A percentile compares a stretch with the other conserved stretches of the same genome.
Conservation (phyloP, 2,113 vertebrate genomes). For the Limanda limanda region DNA sequence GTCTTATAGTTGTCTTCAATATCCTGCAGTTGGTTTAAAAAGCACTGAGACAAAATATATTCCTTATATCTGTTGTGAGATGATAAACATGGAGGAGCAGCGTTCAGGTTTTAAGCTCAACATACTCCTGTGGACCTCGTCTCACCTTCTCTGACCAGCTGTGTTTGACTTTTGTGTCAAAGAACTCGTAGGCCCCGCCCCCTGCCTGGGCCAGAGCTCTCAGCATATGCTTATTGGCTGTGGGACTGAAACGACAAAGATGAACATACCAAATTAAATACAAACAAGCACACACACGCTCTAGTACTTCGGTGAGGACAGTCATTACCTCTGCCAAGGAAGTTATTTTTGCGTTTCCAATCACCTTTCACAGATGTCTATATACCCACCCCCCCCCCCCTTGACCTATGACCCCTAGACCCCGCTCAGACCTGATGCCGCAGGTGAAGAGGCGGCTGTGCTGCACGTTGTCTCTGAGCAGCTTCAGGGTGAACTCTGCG, state of each 20-base stretch:
- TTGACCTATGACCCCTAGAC: background rate
- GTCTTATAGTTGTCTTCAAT: too few species aligned
- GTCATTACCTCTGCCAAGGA: too few species aligned
- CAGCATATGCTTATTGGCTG: conserved; percentile 90
- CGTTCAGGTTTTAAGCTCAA: too few species aligned
- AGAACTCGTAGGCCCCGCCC: conserved; percentile 89
- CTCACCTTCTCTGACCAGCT: conserved; percentile 89
- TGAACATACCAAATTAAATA: background rate
- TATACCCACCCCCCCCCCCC: background rate
- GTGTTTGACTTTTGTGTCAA: conserved; percentile 87
- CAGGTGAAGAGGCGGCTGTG: conserved; percentile 90
- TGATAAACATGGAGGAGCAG: too few species aligned
- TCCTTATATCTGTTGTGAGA: too few species aligned
- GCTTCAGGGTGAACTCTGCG: conserved; percentile 79
- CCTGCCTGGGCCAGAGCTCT: conserved; percentile 86
- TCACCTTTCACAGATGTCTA: too few species aligned
- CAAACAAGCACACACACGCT: background rate
- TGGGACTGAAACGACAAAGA: conserved; percentile 75
- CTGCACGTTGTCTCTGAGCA: conserved; percentile 77
- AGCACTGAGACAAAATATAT: too few species aligned
- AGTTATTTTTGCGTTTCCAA: too few species aligned
- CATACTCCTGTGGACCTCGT: too few species aligned
- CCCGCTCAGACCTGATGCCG: conserved; percentile 83
- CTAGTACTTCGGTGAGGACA: background rate
- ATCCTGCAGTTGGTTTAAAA: too few species aligned